Evolutionary conservation across 2,797 vertebrate species (phyloP), one percentile per base, ranked within the genome.

Genomic region (Champsocephalus esox): DNA sequence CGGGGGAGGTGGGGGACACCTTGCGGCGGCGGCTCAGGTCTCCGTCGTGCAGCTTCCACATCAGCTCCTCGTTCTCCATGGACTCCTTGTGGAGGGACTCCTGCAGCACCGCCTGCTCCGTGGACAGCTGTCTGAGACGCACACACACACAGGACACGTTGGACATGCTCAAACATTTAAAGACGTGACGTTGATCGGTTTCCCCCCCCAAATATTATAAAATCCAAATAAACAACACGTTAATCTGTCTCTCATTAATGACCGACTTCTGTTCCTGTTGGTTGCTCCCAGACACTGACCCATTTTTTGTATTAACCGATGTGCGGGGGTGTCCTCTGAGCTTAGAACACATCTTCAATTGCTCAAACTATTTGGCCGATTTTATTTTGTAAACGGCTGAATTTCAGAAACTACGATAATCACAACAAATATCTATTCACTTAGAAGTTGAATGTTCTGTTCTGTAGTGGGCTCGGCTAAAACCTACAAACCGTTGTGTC

Each of bases 1-100:
- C 95, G 96, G 6, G 12, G 1, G 96, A 93, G 16, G 66, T 74
- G 1, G 97, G 95, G 4, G 97, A 97, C 28, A 94, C 83, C 81
- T 94, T 95, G 77, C 95, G 96, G 6, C 97, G 95, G 84, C 96
- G 97, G 79, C 94, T 96, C 66, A 96, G 79, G 81, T 99, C 98
- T 0, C 97, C 97, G 0, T 99, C 99, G 52, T 99, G 96, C 38
- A 99, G 90, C 86, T 99, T 99, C 98, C 98, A 99, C 45, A 97
- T 86, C 41, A 99, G 96, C 87, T 99, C 98, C 91, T 99, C 98
- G 0, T 99, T 99, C 93, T 99, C 97, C 98, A 98, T 98, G 1
- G 98, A 99, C 91, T 99, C 97, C 72, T 99, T 99, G 75, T 99
- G 96, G 9, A 99, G 91, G 0, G 96, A 96, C 82, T 98, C 95